phyloP scores from a whole-genome alignment of 2,888 invertebrate species.

The Cryptosula pallasiana region DNA sequence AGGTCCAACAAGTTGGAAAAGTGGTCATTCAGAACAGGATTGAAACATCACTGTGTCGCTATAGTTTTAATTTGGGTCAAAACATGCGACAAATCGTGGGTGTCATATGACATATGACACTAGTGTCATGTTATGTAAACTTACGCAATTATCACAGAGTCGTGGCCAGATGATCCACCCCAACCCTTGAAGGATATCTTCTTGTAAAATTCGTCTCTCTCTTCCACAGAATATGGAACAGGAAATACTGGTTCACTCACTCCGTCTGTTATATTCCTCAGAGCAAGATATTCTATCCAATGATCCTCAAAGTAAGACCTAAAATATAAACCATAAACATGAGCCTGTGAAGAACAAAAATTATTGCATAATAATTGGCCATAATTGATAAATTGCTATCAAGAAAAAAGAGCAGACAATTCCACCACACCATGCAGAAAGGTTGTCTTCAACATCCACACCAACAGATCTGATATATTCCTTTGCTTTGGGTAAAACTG shows the following conservation, averaged over 20 bases:
- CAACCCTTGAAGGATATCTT: slow-evolving; percentile 43
- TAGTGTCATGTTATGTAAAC: no score
- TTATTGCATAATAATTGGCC: no score
- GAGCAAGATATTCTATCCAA: slow-evolving; percentile 42
- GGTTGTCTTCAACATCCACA: slow-evolving; percentile 38
- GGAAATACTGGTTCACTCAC: slow-evolving; percentile 38
- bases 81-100: no score
- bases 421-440: slow-evolving; percentile 35
- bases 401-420: no score
- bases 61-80: no score
- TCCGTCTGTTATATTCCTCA: slow-evolving; percentile 36
- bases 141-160: slow-evolving; percentile 51
- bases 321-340: no score
- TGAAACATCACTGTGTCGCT: no score
- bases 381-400: no score
- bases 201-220: slow-evolving; percentile 45
- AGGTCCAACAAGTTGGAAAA: no score
- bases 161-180: slow-evolving; percentile 52
- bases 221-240: slow-evolving; percentile 35
- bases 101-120: no score
- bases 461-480: slow-evolving; percentile 36
- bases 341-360: no score
- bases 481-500: slow-evolving; percentile 33
- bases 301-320: slow-evolving; percentile 40
- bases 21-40: no score